Base-by-base conservation (phyloP, 2,888 invertebrate genomes). In the Scaptomyza flava region DNA sequence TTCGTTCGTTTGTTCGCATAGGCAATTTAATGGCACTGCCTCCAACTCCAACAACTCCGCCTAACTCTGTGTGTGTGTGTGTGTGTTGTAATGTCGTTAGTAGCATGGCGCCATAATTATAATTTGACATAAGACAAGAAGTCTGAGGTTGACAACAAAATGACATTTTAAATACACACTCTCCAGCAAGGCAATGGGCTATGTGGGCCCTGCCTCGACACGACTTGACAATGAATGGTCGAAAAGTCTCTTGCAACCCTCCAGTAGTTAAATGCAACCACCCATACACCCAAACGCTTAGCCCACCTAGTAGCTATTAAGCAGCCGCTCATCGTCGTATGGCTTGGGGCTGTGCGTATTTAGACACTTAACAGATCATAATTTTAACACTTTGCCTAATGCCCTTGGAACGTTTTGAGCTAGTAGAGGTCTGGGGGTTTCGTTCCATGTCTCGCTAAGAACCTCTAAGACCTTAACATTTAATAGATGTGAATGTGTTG, bases 131-230 rank as follows among this genome's bases (percentile, higher is more conserved):
- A 83, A 89, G 82, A 89, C 89, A 89, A 87, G 88, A 89, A 89
- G 88, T 89, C 89, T 89, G 89, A 89, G 89, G 87, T 87, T 89
- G 89, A 89, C 89, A 89, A 87, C 87, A 89, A 85, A 89, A 89
- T 89, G 89, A 87, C 88, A 89, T 82, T 88, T 82, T 86, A 86
- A 89, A 89, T 75, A 85, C 79, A 78, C 79, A 69, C 68, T 66
- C 68, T 66, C 54, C 59, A 50, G 6, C 41, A 69, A 66, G 52
- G 36, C 50, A 34, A 20, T 36, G 53, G 12, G 41, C 34, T 17
- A 17, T 17, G 17, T 17, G 17, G 17, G 17, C 17, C 17, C 17
- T 2, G 36, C 36, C 14, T 56, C 46, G 50, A 33, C 69, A 72
- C 33, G 17, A 27, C 59, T 60, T 34, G 53, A 33, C 68, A 72